Conservation (phyloP, 2,888 invertebrate species). For the Drosophila monieri region DNA sequence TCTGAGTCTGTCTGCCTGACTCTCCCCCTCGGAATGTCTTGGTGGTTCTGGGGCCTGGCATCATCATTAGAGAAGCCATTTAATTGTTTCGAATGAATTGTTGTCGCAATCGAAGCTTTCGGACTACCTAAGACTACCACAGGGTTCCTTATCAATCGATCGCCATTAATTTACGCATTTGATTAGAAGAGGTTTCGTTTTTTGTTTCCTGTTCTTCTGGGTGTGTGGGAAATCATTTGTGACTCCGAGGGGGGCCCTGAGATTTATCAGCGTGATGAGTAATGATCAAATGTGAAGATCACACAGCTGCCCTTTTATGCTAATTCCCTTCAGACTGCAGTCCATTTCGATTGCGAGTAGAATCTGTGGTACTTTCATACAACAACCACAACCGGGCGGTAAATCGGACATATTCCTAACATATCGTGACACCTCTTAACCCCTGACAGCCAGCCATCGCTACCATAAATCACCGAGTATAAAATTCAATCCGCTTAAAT, state of each 20-base stretch:
- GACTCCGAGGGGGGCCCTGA: constrained; percentile 12
- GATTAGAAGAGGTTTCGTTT: constrained; percentile 47
- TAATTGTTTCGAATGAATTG: constrained; percentile 70
- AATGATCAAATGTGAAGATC: constrained; percentile 48
- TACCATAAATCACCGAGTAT: constrained; percentile 64
- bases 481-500: constrained; percentile 80
- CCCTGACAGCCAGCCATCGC: constrained; percentile 43
- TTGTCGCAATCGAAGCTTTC: constrained; percentile 54
- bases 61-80: constrained; percentile 65
- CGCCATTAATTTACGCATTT: constrained; percentile 66
- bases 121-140: neutral
- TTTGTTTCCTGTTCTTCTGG: constrained; percentile 3
- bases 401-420: constrained; percentile 18
- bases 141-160: constrained; percentile 54
- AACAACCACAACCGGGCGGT: constrained; percentile 12
- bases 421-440: constrained; percentile 44
- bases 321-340: constrained; percentile 1
- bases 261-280: constrained; percentile 41
- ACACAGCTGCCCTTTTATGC: constrained; percentile 47
- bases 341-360: constrained; percentile 17
- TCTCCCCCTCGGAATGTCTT: constrained; percentile 3
- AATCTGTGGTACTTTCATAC: constrained; percentile 9
- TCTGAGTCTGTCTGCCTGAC: neutral
- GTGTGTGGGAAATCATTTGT: constrained; percentile 57
- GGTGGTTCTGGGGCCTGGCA: constrained; percentile 29